Base-by-base conservation (phyloP, 2,113 vertebrate species). In the Cynoglossus semilaevis region DNA sequence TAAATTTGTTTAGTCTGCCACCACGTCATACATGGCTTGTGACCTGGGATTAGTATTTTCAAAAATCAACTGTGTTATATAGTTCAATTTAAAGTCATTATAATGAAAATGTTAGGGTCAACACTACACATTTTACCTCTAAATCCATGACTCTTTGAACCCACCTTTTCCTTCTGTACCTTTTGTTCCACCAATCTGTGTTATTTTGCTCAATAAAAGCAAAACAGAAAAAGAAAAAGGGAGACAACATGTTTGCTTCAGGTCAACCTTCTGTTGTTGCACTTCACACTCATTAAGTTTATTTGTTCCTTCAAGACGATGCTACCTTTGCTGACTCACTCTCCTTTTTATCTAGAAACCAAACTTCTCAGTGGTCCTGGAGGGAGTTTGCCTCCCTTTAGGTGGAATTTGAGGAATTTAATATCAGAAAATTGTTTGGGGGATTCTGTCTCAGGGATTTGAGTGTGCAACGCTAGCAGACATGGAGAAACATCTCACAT, bases 341-440 rank as follows among this genome's bases (percentile, higher is more conserved):
- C 64, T 66, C 22, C 55, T 78, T 73, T 66, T 66, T 38, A 76
- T 70, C 17, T 14, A 55, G 62, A 58, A 22, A 58, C 50, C 15
- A 63, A 60, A 58, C 69, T 68, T 76, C 56, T 65, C 51, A 43
- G 34, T 45, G 62, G 46, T 70, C 71, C 22, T 50, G 47, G 22
- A 56, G 66, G 56, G 58, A 71, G 52, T 60, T 74, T 53, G 51
- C 57, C 57, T 57, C 53, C 54, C 54, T 40, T 48, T 51, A 58
- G 55, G 46, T 69, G 75, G 77, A 83, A 80, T 76, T 78, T 78
- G 66, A 61, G 70, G 78, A 74, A 84, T 84, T 77, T 70, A 81
- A 79, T 84, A 79, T 84, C 70, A 72, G 53, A 72, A 79, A 58
- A 52, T 51, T 41, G 69, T 74, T 76, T 29, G 58, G 51, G 35